Conservation (phyloP, 2,888 invertebrate species). For the Epirrita christyi region DNA sequence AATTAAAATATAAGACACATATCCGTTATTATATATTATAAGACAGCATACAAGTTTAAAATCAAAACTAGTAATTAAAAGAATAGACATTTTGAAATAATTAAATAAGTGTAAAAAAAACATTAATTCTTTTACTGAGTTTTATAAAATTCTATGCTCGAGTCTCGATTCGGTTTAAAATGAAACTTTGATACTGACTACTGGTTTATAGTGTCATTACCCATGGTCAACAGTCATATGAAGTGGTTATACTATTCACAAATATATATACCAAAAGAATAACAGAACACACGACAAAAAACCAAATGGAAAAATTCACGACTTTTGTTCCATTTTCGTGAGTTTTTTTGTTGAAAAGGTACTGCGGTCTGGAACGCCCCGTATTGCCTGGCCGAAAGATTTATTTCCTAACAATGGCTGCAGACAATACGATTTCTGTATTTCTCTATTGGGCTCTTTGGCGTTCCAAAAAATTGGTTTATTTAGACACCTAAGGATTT, state of each 20-base stretch:
- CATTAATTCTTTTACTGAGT: too few species aligned
- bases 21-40: too few species aligned
- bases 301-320: conserved; percentile 19
- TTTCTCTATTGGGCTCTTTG: conserved; percentile 46
- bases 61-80: too few species aligned
- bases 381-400: conserved; percentile 55
- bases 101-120: too few species aligned
- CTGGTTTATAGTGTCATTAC: too few species aligned
- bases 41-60: too few species aligned
- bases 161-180: too few species aligned
- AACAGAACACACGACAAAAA: conserved; percentile 4
- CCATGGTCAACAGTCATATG: too few species aligned
- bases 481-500: conserved; percentile 3
- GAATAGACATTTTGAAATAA: too few species aligned
- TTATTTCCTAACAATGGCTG: conserved; percentile 53
- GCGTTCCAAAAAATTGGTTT: conserved; percentile 16
- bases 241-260: not conserved
- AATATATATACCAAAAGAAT: conserved; percentile 5
- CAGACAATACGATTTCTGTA: conserved; percentile 54
- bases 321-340: conserved; percentile 20
- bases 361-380: conserved; percentile 35
- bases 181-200: too few species aligned
- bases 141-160: too few species aligned
- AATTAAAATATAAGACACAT: too few species aligned
- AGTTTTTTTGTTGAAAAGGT: conserved; percentile 31